Base-by-base conservation (phyloP, 2,888 invertebrate species). In the Idaea aversata region DNA sequence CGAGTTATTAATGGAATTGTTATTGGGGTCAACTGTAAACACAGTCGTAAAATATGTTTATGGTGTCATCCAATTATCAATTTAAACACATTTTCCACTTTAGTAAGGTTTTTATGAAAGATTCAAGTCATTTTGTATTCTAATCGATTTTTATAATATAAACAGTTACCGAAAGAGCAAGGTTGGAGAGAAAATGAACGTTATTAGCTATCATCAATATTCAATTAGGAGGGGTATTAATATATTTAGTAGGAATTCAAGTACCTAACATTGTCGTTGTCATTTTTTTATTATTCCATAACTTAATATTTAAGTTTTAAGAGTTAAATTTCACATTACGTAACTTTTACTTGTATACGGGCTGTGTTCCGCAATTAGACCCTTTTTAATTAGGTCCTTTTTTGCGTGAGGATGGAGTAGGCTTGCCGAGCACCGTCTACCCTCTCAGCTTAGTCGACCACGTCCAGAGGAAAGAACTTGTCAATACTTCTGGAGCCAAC, bases 151-250 rank as follows among this genome's bases (percentile, higher is more conserved):
- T 47, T 47, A 47, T 47, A 47, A 47, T 47, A 47, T 47, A 47
- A 47, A 47, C 47, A 47, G 47, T 47, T 47, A 47, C 47, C 47
- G 47, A 47, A 47, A 47, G 47, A 47, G 47, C 47, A 47, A 47
- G 47, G 47, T 47, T 47, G 47, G 10, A 10, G 47, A 58, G 64
- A 38, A 58, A 64, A 64, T 61, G 57, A 66, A 63, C 5, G 61
- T 66, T 70, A 68, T 66, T 67, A 69, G 58, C 67, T 67, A 67
- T 72, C 70, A 66, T 71, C 72, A 71, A 70, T 63, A 72, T 70
- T 72, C 73, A 71, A 73, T 73, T 69, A 67, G 61, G 68, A 67
- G 64, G 65, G 60, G 61, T 65, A 63, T 63, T 67, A 62, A 61
- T 65, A 70, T 62, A 61, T 65, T 6, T 7, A 7, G 47, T 47